Conservation (phyloP, 2,797 vertebrate genomes). For the Platyrinchus mystaceus region DNA sequence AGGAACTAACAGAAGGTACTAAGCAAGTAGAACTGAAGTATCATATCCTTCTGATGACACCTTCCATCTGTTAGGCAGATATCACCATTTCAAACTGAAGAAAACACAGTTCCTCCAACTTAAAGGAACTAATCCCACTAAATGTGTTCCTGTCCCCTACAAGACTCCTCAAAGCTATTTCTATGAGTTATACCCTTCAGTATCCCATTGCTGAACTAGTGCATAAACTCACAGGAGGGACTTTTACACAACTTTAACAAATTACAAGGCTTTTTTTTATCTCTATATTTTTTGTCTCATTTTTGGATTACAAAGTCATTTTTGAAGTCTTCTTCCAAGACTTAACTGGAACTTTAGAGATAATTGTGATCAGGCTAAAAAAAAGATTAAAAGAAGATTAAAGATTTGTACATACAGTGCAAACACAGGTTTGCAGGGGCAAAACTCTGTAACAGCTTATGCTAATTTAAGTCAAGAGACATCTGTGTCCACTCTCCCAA, state of each 20-base stretch:
- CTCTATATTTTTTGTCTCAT: background rate
- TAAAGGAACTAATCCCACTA: background rate
- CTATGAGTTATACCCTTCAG: background rate
- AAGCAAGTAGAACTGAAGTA: background rate
- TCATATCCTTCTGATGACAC: background rate
- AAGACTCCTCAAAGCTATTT: background rate
- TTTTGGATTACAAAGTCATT: background rate
- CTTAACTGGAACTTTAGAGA: background rate
- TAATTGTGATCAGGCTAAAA: background rate
- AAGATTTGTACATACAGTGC: background rate
- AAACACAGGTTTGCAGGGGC: background rate
- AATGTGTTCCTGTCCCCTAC: background rate
- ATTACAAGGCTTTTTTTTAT: background rate
- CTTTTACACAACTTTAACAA: background rate
- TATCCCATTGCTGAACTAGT: background rate
- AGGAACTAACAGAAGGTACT: background rate
- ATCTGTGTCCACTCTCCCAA: background rate
- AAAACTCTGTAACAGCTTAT: background rate
- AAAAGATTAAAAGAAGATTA: background rate
- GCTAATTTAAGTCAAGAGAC: background rate
- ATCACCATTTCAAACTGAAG: background rate
- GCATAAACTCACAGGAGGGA: accelerated
- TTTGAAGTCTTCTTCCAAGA: background rate
- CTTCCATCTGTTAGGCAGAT: background rate
- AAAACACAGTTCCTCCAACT: background rate